Percentiles rank a stretch among this genome's conserved stretches.
Evolutionary conservation across 2,797 vertebrate species (phyloP).

Genomic region (Brotogeris chrysoptera): DNA sequence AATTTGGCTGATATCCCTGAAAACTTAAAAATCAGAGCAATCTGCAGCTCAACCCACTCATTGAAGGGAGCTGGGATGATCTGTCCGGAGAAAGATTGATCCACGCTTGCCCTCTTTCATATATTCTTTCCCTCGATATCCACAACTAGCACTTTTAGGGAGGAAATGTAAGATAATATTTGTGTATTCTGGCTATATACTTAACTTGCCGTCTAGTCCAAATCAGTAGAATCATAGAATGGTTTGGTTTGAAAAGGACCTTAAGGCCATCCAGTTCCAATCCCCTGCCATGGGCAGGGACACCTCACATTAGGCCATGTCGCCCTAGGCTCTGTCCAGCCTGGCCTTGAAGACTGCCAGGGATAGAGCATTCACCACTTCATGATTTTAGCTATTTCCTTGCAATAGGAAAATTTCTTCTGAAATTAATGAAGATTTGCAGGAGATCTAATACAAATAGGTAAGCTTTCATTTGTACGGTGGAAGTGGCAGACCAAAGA

Average conservation of each 20-base stretch:
- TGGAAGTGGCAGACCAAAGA: neutral
- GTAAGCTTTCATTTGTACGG: neutral
- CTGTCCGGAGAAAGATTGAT: neutral
- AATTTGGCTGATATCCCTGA: neutral
- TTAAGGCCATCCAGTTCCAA: neutral
- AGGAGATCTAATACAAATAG: neutral
- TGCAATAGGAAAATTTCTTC: neutral
- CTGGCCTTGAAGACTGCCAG: neutral
- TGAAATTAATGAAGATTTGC: neutral
- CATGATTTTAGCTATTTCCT: neutral
- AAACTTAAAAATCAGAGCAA: neutral
- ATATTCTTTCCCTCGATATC: neutral
- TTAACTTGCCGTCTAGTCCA: neutral
- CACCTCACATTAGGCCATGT: neutral
- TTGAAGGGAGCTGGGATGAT: neutral
- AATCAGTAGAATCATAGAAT: neutral
- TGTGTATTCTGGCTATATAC: neutral
- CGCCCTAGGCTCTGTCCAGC: neutral
- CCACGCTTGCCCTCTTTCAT: rapidly evolving
- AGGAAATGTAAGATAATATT: rapidly evolving
- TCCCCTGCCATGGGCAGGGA: neutral
- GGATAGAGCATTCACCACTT: neutral
- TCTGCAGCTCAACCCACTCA: rapidly evolving
- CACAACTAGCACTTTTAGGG: rapidly evolving
- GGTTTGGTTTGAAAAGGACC: neutral